Percentiles rank a stretch among this genome's conserved stretches.
phyloP scores from a whole-genome alignment of 2,113 vertebrate genomes.

The Aplodontia rufa region DNA sequence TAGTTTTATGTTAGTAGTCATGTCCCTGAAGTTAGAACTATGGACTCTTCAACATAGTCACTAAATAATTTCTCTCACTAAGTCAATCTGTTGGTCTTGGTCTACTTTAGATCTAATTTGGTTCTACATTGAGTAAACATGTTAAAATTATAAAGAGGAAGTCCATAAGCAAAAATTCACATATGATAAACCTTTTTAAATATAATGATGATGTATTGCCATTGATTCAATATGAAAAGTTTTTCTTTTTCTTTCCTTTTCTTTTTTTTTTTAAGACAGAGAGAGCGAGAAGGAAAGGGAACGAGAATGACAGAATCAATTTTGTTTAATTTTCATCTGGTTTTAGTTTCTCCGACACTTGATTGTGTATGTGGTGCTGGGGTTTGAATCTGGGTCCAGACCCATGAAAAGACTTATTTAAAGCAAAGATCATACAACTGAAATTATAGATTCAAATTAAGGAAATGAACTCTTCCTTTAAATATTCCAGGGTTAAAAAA shows the following conservation, averaged over 20 bases:
- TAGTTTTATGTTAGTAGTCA: background rate
- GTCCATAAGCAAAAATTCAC: background rate
- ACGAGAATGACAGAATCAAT: no score
- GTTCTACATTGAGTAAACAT: background rate
- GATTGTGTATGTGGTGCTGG: no score
- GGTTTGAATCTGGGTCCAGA: no score
- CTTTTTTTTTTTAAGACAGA: no score
- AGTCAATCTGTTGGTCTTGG: background rate
- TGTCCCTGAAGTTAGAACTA: background rate
- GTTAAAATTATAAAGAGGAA: slow-evolving; percentile 1
- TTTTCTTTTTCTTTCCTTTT: no score
- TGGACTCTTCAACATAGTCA: background rate
- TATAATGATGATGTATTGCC: background rate
- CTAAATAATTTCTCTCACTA: background rate
- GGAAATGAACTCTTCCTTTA: background rate
- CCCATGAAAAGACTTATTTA: no score
- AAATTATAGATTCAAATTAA: slow-evolving; percentile 11
- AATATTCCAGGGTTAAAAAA: background rate
- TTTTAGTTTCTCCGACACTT: no score
- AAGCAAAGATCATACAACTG: background rate
- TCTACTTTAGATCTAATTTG: background rate
- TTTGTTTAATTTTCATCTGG: no score
- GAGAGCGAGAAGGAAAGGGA: no score
- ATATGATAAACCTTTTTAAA: background rate
- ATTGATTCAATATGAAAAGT: background rate